Evolutionary conservation across 2,888 invertebrate species (phyloP), one percentile per base, ranked within the genome.

Genomic region (Chymomyza procnemis): DNA sequence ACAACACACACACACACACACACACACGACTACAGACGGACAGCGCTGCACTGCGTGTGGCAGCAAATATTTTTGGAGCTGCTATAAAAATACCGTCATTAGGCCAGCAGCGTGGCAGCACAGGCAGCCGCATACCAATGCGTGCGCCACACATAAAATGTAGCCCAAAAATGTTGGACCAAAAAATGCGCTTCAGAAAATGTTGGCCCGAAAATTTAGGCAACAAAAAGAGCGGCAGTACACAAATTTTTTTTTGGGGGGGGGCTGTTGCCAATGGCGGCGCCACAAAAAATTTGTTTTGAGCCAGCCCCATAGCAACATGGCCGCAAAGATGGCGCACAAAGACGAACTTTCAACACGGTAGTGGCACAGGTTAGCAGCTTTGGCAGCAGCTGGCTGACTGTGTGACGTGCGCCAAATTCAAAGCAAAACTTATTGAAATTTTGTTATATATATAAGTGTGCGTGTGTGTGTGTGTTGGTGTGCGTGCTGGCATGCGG

Each of bases 41-140:
- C 57, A 54, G 1, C 16, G 16, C 52, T 16, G 60, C 61, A 50
- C 6, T 61, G 50, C 12, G 21, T 48, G 46, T 41, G 64, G 67
- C 66, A 48, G 69, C 68, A 79, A 70, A 80, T 74, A 84, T 85
- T 75, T 84, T 85, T 81, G 84, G 80, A 84, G 85, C 83, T 78
- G 65, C 73, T 58, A 54, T 56, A 74, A 78, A 88, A 89, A 89
- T 89, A 88, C 89, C 87, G 88, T 80, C 86, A 88, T 87, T 84
- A 88, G 89, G 89, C 87, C 80, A 88, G 79, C 89, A 89, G 89
- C 76, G 79, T 64, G 6, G 12, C 21, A 46, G n/a, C 57, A 61
- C 74, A 78, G 67, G 71, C 69, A 63, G 71, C 56, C 48, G 71
- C 74, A 81, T 82, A 76, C 73, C 73, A 46, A 83, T 73, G 66